Evolutionary conservation across 1,140 invertebrate genomes (phyloP).

Genomic region (Ladona fulva): DNA sequence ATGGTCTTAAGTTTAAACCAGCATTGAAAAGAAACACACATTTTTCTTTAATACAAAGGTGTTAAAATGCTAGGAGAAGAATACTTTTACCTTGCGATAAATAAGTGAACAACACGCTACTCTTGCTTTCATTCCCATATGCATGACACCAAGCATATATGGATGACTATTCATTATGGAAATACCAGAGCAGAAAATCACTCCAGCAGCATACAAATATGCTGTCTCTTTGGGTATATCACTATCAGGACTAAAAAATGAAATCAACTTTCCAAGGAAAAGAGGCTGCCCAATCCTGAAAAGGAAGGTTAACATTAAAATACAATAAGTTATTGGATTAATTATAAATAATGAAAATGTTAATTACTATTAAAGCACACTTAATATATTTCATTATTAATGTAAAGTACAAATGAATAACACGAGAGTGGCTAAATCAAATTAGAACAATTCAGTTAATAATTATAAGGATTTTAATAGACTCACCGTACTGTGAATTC

Average conservation of each 20-base stretch:
- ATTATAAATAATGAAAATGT: too few species aligned
- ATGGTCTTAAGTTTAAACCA: too few species aligned
- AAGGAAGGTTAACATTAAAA: slow-evolving; percentile 32
- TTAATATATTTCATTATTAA: too few species aligned
- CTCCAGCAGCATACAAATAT: slow-evolving; percentile 52
- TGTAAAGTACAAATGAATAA: too few species aligned
- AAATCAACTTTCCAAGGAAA: slow-evolving; percentile 43
- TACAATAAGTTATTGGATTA: too few species aligned
- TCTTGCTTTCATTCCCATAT: slow-evolving; percentile 69
- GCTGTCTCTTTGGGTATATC: slow-evolving; percentile 44
- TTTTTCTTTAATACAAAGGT: too few species aligned
- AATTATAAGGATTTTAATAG: slow-evolving; percentile 25
- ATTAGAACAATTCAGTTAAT: too few species aligned
- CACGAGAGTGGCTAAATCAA: too few species aligned
- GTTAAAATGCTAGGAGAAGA: too few species aligned
- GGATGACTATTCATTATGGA: slow-evolving; percentile 65
- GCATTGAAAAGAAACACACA: too few species aligned
- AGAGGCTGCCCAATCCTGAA: slow-evolving; percentile 52
- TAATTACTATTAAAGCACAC: too few species aligned
- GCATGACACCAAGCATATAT: slow-evolving; percentile 63
- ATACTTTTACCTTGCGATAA: slow-evolving; percentile 61
- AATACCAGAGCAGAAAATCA: slow-evolving; percentile 58
- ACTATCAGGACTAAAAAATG: slow-evolving; percentile 37
- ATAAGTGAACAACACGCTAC: slow-evolving; percentile 68
- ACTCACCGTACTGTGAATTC: slow-evolving; percentile 43